Base-by-base conservation (phyloP, 2,113 vertebrate genomes). In the Phocoena sinus region DNA sequence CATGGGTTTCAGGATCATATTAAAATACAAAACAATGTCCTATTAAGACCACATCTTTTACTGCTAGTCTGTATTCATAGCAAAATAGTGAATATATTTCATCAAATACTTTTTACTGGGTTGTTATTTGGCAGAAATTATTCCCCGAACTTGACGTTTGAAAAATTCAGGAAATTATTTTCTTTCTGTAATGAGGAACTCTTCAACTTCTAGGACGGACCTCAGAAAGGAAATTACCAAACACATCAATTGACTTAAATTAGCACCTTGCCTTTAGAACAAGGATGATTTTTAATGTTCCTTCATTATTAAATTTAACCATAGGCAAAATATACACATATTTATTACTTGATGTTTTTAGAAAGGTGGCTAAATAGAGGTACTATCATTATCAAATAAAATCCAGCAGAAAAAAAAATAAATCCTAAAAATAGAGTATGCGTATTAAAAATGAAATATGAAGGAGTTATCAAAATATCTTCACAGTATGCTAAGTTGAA, bases 71-170 rank as follows among this genome's bases (percentile, higher is more conserved):
- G 0, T 62, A 13, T 70, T 93, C 18, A 53, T n/a, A 63, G 8
- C 23, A 80, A 13, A 62, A 60, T 2, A n/a, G 17, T 76, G n/a
- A 44, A 31, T 41, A 20, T 41, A 77, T 47, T 81, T 67, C 36
- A 82, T 93, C 10, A 44, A 84, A 97, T 97, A 88, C 50, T 67
- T 85, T 53, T 88, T 86, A 94, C 53, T 77, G 18, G 85, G 21
- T 95, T 96, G 33, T 92, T 83, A 96, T 92, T 91, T 95, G 53
- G 56, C 41, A 89, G 74, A 95, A 97, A 95, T 76, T 94, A 97
- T 96, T 97, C 68, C 93, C 60, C 83, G 2, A 97, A 95, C 38
- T 1, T 47, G 25, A 80, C 88, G 92, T 94, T 96, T 91, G 76
- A 85, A 94, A 97, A 96, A 95, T 53, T 3, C 23, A 74, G 90